These are phyloP conservation scores for Cygnus atratus DNA, from an alignment of 2,113 vertebrate genomes.

Conservation along the genomic window DNA sequence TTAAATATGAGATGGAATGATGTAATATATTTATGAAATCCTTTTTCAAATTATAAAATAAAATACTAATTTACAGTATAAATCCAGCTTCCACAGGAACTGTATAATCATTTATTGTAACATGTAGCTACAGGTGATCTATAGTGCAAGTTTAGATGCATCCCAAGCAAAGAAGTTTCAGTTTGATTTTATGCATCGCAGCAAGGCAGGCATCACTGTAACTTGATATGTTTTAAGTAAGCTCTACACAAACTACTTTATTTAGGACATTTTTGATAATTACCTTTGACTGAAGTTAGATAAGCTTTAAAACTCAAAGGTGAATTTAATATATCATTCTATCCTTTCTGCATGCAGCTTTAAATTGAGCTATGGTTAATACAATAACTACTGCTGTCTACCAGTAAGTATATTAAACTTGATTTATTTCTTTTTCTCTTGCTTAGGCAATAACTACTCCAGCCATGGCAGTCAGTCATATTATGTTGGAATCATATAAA, in stretches of 20 bases:
- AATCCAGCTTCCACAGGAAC: neutral
- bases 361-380: neutral
- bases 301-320: neutral
- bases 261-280: neutral
- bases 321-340: neutral
- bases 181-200: neutral
- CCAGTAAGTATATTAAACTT: neutral
- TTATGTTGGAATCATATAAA: constrained; percentile 99
- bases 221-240: neutral
- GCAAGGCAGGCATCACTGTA: neutral
- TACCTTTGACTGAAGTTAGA: neutral
- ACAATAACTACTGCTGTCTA: neutral
- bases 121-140: neutral
- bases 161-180: neutral
- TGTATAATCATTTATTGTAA: neutral
- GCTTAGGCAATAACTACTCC: constrained; percentile 96
- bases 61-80: neutral
- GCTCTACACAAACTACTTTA: too few species aligned
- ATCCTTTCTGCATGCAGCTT: neutral
- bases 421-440: constrained; percentile 27
- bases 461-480: constrained; percentile 99
- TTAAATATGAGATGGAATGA: neutral
- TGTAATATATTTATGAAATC: neutral
- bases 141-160: neutral
- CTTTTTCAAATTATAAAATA: neutral